phyloP scores from a whole-genome alignment of 2,113 vertebrate genomes.

The Sus scrofa region T2T-Sscrofa CM000826.6:20616501-20617000 shows the following conservation, averaged over 20 bases:
- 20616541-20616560: neutral
- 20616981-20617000: neutral
- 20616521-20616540: constrained; percentile 20
- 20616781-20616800: constrained; percentile 65
- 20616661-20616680: constrained; percentile 45
- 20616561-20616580: neutral
- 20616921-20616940: neutral
- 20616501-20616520: neutral
- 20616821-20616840: constrained; percentile 34
- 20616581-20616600: constrained; percentile 48
- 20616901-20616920: neutral
- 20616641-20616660: constrained; percentile 66
- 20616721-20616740: constrained; percentile 83
- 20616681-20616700: constrained; percentile 71
- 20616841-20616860: constrained; percentile 23
- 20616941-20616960: neutral
- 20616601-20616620: constrained; percentile 17
- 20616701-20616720: constrained; percentile 78
- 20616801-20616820: constrained; percentile 56
- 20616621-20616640: neutral
- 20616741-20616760: constrained; percentile 74
- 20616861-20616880: neutral
- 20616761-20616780: constrained; percentile 64
- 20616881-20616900: neutral
- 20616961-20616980: neutral